These are phyloP conservation scores for Peromyscus leucopus DNA, from an alignment of 2,113 vertebrate genomes.

Conservation along the genomic window DNA sequence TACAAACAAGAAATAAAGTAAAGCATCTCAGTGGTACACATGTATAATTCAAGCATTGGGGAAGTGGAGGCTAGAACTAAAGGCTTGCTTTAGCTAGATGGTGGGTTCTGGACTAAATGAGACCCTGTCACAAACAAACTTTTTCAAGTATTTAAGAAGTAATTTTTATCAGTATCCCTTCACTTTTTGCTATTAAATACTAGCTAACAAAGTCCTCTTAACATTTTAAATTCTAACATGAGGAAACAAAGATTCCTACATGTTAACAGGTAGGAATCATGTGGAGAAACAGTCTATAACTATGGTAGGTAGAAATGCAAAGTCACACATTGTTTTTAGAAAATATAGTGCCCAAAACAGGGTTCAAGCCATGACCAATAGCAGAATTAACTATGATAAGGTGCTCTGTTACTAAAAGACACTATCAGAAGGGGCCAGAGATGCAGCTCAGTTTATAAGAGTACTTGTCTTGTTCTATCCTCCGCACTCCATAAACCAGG, in stretches of 20 bases:
- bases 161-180: slow-evolving; percentile 54
- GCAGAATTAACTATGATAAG: neutral
- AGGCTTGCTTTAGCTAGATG: neutral
- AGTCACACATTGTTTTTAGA: neutral
- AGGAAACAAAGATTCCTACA: slow-evolving; percentile 56
- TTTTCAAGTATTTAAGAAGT: slow-evolving; percentile 36
- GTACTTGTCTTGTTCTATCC: neutral
- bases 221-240: slow-evolving; percentile 52
- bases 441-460: neutral
- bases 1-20: neutral
- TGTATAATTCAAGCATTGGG: neutral
- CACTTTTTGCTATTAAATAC: slow-evolving; percentile 51
- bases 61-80: neutral
- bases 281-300: slow-evolving; percentile 26
- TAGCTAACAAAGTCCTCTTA: slow-evolving; percentile 22
- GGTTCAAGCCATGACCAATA: neutral
- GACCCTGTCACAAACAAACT: neutral
- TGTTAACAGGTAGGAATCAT: neutral
- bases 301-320: slow-evolving; percentile 15
- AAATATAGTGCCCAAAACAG: slow-evolving; percentile 13
- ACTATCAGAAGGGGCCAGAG: neutral
- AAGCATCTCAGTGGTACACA: neutral
- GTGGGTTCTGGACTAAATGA: neutral
- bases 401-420: neutral
- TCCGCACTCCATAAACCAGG: neutral